Percentiles rank a stretch among this genome's conserved stretches.
Evolutionary conservation across 1,140 invertebrate species (phyloP).

Genomic region (Panagrolaimus sp.): DNA sequence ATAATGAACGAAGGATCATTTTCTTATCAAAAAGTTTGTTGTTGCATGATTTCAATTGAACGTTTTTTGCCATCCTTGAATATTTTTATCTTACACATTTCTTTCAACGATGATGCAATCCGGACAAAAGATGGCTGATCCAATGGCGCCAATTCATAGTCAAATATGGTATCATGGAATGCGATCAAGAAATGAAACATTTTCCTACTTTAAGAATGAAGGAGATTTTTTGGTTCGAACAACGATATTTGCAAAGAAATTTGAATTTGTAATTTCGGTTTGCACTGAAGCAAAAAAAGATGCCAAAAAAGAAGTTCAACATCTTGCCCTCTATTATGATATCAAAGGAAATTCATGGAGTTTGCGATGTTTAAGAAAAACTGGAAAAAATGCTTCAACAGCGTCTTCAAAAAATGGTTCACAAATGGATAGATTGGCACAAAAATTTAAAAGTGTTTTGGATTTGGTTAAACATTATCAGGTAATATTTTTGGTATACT

Average conservation of each 20-base stretch:
- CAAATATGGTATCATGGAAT: conserved; percentile 12
- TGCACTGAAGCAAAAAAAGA: background rate
- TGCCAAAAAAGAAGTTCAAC: background rate
- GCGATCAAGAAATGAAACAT: background rate
- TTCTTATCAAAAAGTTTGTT: no score
- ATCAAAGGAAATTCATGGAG: no score
- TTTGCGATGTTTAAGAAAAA: background rate
- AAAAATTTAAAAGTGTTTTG: background rate
- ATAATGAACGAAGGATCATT: no score
- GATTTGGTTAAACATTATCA: background rate
- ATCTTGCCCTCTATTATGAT: no score
- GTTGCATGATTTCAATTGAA: no score
- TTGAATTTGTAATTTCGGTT: background rate
- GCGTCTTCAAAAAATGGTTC: no score
- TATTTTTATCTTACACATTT: no score
- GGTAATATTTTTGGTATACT: background rate
- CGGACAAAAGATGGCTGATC: no score
- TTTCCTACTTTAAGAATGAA: background rate
- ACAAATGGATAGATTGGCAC: background rate
- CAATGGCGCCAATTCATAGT: no score
- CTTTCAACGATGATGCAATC: no score
- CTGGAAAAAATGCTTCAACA: no score
- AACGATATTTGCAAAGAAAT: background rate
- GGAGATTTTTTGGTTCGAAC: background rate
- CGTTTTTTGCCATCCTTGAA: no score